Conservation (phyloP, 2,797 vertebrate genomes). For the Mycteria americana region DNA sequence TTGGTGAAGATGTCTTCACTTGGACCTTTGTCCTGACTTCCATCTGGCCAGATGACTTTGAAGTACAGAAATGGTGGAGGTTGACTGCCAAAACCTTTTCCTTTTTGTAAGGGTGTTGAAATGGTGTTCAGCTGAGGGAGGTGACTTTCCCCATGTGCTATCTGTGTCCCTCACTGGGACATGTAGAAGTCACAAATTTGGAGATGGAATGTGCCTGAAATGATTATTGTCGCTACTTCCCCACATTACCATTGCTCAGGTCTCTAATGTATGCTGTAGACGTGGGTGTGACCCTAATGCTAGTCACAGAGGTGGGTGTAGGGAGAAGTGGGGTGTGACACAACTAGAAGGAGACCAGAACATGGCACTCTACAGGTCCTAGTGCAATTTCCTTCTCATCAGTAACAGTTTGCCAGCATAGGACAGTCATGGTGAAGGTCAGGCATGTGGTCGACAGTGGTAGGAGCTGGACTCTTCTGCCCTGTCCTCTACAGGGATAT, state of each 20-base stretch:
- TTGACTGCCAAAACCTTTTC: not conserved
- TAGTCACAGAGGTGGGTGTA: not conserved
- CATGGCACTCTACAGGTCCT: not conserved
- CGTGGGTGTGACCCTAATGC: not conserved
- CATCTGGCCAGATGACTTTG: not conserved
- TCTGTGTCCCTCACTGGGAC: not conserved
- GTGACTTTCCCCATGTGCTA: not conserved
- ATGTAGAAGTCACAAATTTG: not conserved
- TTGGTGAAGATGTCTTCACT: not conserved
- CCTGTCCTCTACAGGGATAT: not conserved
- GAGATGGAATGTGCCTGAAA: not conserved
- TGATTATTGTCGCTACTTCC: not conserved
- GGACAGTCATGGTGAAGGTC: not conserved
- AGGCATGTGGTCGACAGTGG: fast-evolving
- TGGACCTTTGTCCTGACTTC: not conserved
- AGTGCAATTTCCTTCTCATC: not conserved
- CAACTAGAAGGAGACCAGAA: not conserved
- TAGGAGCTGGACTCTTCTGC: not conserved
- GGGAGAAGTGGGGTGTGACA: not conserved
- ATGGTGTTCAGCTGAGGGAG: not conserved
- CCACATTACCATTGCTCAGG: not conserved
- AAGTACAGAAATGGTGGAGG: not conserved
- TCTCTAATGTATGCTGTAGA: not conserved
- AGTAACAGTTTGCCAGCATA: not conserved
- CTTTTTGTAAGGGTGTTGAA: not conserved